phyloP scores from a whole-genome alignment of 2,113 vertebrate species.

The Trachemys scripta region DNA sequence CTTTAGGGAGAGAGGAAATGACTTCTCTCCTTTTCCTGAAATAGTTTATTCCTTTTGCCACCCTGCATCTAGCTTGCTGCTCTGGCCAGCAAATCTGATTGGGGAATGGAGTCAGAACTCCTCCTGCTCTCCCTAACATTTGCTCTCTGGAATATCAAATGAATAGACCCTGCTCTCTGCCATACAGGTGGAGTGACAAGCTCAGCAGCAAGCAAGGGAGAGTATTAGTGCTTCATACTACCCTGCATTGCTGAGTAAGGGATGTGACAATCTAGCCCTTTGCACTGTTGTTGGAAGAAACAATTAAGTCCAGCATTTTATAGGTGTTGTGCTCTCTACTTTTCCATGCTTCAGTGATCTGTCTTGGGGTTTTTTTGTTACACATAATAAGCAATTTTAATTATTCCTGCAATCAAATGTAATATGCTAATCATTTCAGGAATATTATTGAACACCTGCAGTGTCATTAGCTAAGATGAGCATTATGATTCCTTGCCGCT shows the following conservation, averaged over 20 bases:
- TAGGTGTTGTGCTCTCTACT: background rate
- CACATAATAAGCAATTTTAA: background rate
- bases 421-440: background rate
- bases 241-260: background rate
- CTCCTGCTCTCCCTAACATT: background rate
- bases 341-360: background rate
- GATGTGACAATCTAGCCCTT: accelerated
- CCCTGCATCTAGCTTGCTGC: background rate
- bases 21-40: background rate
- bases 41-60: background rate
- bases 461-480: background rate
- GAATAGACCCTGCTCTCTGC: background rate
- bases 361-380: background rate
- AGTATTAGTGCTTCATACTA: background rate
- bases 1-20: background rate
- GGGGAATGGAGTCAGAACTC: background rate
- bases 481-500: background rate
- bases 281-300: background rate
- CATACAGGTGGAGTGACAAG: background rate
- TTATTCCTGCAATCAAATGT: background rate
- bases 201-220: background rate
- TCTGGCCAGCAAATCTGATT: background rate
- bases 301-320: background rate
- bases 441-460: background rate
- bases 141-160: background rate